Conservation (phyloP, 2,113 vertebrate species). For the Microcebus lehilahytsara region DNA sequence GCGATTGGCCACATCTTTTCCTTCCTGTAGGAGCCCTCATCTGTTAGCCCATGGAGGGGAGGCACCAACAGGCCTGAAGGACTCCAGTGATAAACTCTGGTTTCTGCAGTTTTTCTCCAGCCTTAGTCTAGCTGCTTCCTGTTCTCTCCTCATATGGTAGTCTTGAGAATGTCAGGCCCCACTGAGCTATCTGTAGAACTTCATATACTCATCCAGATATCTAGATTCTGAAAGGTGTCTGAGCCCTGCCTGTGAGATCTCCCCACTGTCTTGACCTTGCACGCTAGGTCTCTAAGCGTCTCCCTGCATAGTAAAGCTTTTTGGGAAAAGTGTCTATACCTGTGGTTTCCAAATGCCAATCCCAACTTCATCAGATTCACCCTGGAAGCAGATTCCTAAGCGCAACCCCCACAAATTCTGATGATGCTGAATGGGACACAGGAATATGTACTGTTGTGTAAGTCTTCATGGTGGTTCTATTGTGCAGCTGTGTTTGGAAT, state of each 20-base stretch:
- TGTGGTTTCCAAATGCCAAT: neutral
- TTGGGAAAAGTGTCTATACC: neutral
- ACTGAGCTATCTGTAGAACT: neutral
- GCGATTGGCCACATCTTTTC: neutral
- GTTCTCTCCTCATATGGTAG: neutral
- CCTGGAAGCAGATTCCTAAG: neutral
- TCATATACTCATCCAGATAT: neutral
- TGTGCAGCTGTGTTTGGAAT: neutral
- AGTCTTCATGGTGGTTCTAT: neutral
- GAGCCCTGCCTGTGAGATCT: neutral
- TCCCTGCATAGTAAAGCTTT: neutral
- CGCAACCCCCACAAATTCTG: neutral
- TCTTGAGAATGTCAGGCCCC: neutral
- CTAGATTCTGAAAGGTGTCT: neutral
- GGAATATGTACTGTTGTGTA: no score
- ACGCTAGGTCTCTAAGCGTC: neutral
- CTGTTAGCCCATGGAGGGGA: neutral
- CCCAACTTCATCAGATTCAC: neutral
- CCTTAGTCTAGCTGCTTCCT: neutral
- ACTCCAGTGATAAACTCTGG: no score
- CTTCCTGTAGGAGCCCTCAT: neutral
- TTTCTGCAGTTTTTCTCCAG: neutral
- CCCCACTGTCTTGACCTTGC: neutral
- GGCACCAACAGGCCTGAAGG: neutral
- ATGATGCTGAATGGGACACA: neutral